phyloP scores from a whole-genome alignment of 2,113 vertebrate species.

The Alouatta palliata region DNA sequence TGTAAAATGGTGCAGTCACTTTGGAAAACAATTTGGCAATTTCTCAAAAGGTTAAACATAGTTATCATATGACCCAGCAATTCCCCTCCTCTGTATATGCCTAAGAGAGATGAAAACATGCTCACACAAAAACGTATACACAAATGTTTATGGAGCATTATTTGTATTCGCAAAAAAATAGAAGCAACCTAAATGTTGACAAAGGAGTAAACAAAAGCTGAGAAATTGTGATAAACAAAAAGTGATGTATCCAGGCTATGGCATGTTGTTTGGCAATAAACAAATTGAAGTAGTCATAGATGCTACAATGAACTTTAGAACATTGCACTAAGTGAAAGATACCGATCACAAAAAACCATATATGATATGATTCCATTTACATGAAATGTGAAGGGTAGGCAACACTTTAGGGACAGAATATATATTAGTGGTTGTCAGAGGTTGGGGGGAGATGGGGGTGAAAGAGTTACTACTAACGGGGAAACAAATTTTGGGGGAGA shows the following conservation, averaged over 20 bases:
- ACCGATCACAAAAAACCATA: neutral
- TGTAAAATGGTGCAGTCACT: neutral
- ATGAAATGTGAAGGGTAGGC: neutral
- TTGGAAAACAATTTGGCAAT: neutral
- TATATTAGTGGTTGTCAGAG: neutral
- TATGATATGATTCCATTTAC: neutral
- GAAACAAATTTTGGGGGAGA: neutral
- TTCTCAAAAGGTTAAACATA: neutral
- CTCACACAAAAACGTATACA: neutral
- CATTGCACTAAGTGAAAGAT: neutral
- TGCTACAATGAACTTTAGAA: neutral
- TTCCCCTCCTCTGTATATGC: neutral
- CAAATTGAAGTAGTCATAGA: neutral
- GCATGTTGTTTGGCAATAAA: neutral
- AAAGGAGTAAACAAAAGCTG: neutral
- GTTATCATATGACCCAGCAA: neutral
- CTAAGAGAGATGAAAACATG: neutral
- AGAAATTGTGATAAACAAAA: neutral
- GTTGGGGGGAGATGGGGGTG: accelerated
- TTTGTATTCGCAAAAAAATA: neutral
- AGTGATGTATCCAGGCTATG: neutral
- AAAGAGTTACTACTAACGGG: neutral
- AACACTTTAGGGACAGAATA: neutral
- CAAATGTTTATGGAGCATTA: neutral
- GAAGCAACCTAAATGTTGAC: neutral